Evolutionary conservation across 2,113 vertebrate species (phyloP).

Genomic region (Geothlypis trichas): DNA sequence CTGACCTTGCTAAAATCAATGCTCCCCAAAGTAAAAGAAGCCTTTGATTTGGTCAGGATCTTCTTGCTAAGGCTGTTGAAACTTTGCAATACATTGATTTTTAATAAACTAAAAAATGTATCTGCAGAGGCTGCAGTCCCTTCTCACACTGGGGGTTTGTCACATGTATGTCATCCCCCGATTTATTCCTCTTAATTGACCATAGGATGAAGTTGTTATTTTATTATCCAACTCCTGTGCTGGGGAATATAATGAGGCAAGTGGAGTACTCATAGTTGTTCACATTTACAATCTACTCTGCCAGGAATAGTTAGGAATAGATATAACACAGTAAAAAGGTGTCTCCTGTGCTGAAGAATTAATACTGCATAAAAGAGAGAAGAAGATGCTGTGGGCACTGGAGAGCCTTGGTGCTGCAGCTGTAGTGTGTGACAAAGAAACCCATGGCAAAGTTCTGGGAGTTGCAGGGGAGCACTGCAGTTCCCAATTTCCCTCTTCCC

Average conservation of each 20-base stretch:
- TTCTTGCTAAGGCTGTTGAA: background rate
- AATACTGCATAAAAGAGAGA: background rate
- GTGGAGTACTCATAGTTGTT: background rate
- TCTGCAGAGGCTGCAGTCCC: background rate
- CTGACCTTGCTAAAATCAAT: constrained; percentile 1
- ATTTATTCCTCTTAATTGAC: background rate
- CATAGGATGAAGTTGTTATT: background rate
- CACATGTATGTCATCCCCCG: background rate
- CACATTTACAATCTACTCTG: background rate
- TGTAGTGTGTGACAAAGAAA: background rate
- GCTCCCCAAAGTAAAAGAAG: background rate
- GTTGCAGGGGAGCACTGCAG: fast-evolving
- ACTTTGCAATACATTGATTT: background rate
- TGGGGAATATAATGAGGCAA: background rate
- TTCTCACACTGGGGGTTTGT: background rate
- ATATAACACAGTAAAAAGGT: background rate
- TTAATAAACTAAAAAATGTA: background rate
- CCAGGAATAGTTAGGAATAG: background rate
- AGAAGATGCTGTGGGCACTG: background rate
- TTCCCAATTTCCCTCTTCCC: background rate
- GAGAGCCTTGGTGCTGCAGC: background rate
- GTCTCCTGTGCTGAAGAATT: background rate
- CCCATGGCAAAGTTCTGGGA: background rate
- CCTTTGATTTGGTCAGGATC: background rate
- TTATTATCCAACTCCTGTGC: background rate